phyloP scores from a whole-genome alignment of 2,888 invertebrate species.

The Drosophila fulvimacula region DNA sequence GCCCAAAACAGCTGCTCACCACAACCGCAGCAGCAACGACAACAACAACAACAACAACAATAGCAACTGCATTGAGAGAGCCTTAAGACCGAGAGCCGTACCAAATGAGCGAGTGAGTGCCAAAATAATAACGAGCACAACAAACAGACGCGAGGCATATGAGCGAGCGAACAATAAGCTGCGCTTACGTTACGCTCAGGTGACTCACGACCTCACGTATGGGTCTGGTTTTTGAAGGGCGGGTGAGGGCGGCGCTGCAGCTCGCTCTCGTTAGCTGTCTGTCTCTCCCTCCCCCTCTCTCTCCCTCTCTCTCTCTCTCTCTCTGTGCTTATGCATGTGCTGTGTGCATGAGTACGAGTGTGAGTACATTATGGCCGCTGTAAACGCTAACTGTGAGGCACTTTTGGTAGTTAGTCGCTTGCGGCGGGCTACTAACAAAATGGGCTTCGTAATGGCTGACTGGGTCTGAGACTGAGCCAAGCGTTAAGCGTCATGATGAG shows the following conservation, averaged over 20 bases:
- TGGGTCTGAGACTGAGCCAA: conserved; percentile 67
- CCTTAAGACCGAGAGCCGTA: conserved; percentile 5
- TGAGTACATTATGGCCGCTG: conserved; percentile 60
- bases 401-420: conserved; percentile 75
- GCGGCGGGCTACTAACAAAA: conserved; percentile 76
- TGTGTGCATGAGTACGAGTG: conserved; percentile 24
- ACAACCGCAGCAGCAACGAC: conserved; percentile 5
- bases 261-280: neutral
- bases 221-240: conserved; percentile 44
- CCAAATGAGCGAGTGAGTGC: conserved; percentile 35
- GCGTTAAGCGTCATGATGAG: conserved; percentile 74
- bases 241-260: conserved; percentile 49
- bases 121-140: conserved; percentile 55
- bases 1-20: conserved; percentile 56
- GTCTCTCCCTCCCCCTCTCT: neutral
- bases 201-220: conserved; percentile 74
- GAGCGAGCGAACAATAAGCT: conserved; percentile 66
- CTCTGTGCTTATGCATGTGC: conserved; percentile 45
- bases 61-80: conserved; percentile 49
- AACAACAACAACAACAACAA: conserved; percentile 25
- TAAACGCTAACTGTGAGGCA: conserved; percentile 50
- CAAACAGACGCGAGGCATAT: conserved; percentile 39
- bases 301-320: neutral
- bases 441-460: conserved; percentile 77
- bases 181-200: conserved; percentile 83